Conservation (phyloP, 2,113 vertebrate species). For the Hemibagrus wyckioides region DNA sequence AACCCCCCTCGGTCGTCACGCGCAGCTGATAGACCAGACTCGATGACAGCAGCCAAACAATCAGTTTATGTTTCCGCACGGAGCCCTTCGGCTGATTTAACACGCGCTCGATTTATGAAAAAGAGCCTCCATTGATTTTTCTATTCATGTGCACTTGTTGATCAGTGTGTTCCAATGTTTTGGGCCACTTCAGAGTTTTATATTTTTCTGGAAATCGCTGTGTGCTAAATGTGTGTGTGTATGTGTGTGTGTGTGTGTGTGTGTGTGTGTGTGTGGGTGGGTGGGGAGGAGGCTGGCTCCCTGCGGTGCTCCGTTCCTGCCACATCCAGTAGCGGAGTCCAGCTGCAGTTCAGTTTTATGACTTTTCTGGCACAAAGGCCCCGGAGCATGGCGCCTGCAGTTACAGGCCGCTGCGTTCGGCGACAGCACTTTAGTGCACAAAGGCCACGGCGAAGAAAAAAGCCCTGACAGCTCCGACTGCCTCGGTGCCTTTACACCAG, state of each 20-base stretch:
- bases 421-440: conserved; percentile 54
- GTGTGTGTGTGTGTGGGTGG: conserved; percentile 2
- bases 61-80: conserved; percentile 70
- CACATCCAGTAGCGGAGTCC: conserved; percentile 44
- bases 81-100: conserved; percentile 75
- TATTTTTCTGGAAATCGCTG: conserved; percentile 30
- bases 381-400: conserved; percentile 46
- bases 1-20: conserved; percentile 49
- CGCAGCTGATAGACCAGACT: conserved; percentile 72
- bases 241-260: not conserved
- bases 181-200: conserved; percentile 3
- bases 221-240: conserved; percentile 56
- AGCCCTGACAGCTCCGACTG: conserved; percentile 50
- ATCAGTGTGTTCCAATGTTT: conserved; percentile 47
- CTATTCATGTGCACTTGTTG: conserved; percentile 68
- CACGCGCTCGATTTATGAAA: conserved; percentile 77
- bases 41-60: conserved; percentile 73
- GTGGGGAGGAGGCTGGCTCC: conserved; percentile 59
- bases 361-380: conserved; percentile 39
- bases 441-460: conserved; percentile 57
- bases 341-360: conserved; percentile 49
- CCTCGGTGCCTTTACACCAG: conserved; percentile 55
- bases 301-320: conserved; percentile 40
- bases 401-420: conserved; percentile 52
- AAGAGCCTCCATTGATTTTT: conserved; percentile 74